phyloP scores from a whole-genome alignment of 1,140 invertebrate genomes.

The Anastrepha ludens region DNA sequence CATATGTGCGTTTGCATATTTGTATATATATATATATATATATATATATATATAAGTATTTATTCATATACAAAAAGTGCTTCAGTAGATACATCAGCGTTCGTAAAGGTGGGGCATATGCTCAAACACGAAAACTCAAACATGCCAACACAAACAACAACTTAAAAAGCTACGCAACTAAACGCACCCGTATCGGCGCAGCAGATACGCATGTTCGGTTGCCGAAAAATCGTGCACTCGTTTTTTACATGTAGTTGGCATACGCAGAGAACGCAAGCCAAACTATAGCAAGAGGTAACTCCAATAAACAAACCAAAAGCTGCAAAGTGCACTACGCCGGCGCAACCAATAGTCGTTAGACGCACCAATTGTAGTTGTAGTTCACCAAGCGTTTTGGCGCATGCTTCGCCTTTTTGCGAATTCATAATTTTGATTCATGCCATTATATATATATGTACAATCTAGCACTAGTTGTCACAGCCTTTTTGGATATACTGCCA shows the following conservation, averaged over 20 bases:
- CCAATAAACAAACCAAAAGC: conserved; percentile 45
- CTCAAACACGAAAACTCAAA: conserved; percentile 19
- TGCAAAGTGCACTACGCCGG: conserved; percentile 43
- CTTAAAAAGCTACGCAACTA: neutral
- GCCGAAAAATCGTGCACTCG: conserved; percentile 50
- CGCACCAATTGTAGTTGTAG: conserved; percentile 24
- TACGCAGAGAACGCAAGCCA: conserved; percentile 22
- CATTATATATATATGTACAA: conserved; percentile 9
- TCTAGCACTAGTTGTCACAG: conserved; percentile 34
- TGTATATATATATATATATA: neutral
- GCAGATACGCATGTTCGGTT: conserved; percentile 37
- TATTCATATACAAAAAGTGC: neutral
- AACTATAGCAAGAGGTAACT: conserved; percentile 23
- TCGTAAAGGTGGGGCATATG: conserved; percentile 30
- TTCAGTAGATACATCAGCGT: neutral
- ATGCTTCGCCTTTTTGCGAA: conserved; percentile 49
- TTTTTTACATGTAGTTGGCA: neutral
- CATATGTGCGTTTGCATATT: neutral
- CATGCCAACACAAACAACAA: neutral
- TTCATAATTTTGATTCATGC: conserved; percentile 51
- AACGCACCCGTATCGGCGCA: conserved; percentile 40
- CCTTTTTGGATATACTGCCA: conserved; percentile 18
- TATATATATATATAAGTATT: neutral
- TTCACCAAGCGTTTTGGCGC: conserved; percentile 5
- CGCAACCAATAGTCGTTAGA: conserved; percentile 38